Conservation (phyloP, 2,888 invertebrate species). For the Stenoptilia bipunctidactyla region DNA sequence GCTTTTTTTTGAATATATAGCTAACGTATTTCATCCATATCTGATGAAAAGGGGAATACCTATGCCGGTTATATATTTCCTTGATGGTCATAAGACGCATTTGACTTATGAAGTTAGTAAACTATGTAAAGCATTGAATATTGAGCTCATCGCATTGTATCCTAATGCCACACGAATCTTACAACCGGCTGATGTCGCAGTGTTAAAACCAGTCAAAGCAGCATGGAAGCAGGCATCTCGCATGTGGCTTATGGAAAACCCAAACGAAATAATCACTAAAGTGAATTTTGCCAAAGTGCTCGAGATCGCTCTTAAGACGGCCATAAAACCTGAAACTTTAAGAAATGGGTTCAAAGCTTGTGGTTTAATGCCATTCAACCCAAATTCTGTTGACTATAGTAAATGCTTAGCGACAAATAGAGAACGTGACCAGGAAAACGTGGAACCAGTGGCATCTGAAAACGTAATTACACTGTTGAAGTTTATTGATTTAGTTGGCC, state of each 20-base stretch:
- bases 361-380: constrained; percentile 7
- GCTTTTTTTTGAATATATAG: constrained; percentile 24
- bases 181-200: constrained; percentile 25
- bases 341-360: constrained; percentile 13
- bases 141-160: constrained; percentile 20
- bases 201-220: constrained; percentile 15
- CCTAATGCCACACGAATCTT: constrained; percentile 16
- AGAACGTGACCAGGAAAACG: background rate
- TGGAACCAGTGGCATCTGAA: no score
- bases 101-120: constrained; percentile 18
- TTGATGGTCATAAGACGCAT: constrained; percentile 23
- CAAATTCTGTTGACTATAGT: background rate
- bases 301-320: constrained; percentile 10
- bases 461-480: no score
- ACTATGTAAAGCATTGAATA: constrained; percentile 17
- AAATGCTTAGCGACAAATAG: background rate
- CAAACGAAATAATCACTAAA: constrained; percentile 12
- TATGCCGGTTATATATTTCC: constrained; percentile 22
- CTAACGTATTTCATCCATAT: constrained; percentile 19
- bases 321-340: constrained; percentile 11
- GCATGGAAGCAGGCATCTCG: constrained; percentile 12
- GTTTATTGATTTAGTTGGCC: no score
- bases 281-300: constrained; percentile 12
- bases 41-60: constrained; percentile 16
- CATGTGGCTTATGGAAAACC: constrained; percentile 8